Evolutionary conservation across 2,888 invertebrate genomes (phyloP), one percentile per base, ranked within the genome.

Genomic region (Thera obeliscata): DNA sequence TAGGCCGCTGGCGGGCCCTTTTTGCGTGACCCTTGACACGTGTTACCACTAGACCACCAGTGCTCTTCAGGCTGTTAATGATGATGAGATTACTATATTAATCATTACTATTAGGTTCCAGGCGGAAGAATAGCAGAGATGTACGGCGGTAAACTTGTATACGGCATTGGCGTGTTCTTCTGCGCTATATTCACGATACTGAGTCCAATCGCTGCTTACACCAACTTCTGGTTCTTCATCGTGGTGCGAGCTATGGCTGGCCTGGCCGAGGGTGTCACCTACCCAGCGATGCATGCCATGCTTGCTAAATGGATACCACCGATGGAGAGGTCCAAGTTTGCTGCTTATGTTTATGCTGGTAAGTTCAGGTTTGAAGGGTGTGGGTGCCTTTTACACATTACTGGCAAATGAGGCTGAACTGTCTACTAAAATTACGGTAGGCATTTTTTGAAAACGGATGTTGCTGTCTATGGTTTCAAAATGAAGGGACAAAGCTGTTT

Each of bases 261-360:
- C 33, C 95, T 98, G 83, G 96, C 96, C 0, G 98, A 98, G 93
- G 98, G 97, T 46, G 98, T 98, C 4, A 98, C 98, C 6, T 98
- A 98, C 88, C 99, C 99, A 12, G 97, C 98, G 0, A 98, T 98
- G 98, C 98, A 98, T 87, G 96, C 97, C 22, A 96, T 99, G 96
- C 93, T 98, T 80, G 97, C 98, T 0, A 95, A 96, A 73, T 99
- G 99, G 99, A 97, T 98, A 61, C 98, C 98, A 5, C 98, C 98
- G 1, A 86, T 97, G 78, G 99, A 99, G 86, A 95, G 98, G 77
- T 97, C 97, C 61, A 97, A 97, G 87, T 97, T 98, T 87, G 98
- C 97, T 9, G 98, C 98, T 43, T 95, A 96, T 84, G 97, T 97
- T 4, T 97, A 97, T 93, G 97, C 97, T 73, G 96, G 96, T 96